These are phyloP conservation scores for Oscheius sp. DNA, from an alignment of 2,888 invertebrate genomes.

Conservation along the genomic window DNA sequence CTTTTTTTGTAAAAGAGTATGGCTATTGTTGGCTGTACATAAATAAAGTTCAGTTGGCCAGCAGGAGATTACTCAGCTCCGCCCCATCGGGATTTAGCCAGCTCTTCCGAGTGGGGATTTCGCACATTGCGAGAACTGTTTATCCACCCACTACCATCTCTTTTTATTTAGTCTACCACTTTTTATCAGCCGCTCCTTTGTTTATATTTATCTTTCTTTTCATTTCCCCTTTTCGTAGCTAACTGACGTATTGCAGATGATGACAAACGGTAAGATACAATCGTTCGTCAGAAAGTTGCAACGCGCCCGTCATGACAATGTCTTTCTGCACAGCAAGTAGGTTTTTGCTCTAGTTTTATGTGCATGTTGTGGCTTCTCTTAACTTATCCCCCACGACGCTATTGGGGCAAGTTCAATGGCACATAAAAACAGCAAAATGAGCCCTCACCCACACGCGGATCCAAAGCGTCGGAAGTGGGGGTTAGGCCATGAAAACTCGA, in stretches of 20 bases:
- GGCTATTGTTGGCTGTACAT: no score
- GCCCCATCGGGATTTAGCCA: neutral
- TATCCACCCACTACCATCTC: neutral
- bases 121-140: neutral
- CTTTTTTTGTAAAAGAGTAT: no score
- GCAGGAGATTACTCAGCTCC: constrained; percentile 25
- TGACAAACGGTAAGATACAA: constrained; percentile 16
- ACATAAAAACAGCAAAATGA: constrained; percentile 26
- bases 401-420: constrained; percentile 26
- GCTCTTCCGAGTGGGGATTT: no score
- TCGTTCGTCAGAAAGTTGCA: constrained; percentile 24
- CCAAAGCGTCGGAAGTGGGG: constrained; percentile 16
- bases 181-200: neutral
- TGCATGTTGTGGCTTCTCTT: constrained; percentile 1
- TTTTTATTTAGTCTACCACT: neutral
- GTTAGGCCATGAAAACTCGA: no score
- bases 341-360: neutral
- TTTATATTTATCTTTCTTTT: neutral
- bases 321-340: constrained; percentile 35
- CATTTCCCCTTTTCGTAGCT: neutral
- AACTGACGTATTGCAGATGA: constrained; percentile 6
- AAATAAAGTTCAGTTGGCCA: neutral
- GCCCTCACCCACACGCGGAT: neutral
- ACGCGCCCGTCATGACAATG: constrained; percentile 19
- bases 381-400: constrained; percentile 4